Conservation (phyloP, 2,888 invertebrate species). For the Drosophila ochracea region DNA sequence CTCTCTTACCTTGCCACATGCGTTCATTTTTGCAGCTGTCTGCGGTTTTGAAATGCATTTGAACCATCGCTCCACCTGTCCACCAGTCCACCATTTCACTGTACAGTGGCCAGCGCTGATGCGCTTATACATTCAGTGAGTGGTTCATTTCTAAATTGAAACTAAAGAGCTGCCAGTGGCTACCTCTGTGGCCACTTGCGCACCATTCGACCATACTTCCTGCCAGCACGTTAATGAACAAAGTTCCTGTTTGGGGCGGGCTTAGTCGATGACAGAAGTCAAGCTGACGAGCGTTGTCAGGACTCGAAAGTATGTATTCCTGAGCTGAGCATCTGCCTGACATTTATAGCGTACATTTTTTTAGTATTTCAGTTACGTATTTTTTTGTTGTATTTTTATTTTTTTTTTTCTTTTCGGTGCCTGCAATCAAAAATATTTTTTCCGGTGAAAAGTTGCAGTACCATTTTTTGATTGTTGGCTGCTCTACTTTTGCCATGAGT, state of each 20-base stretch:
- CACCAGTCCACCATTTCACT: not conserved
- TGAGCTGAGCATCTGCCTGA: not conserved
- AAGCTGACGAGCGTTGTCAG: conserved; percentile 36
- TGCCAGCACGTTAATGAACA: conserved; percentile 44
- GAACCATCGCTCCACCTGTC: not conserved
- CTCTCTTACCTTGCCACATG: conserved; percentile 16
- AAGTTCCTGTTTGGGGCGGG: conserved; percentile 30
- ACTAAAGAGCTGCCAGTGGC: conserved; percentile 55
- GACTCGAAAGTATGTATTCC: conserved; percentile 7
- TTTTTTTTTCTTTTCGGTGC: not conserved
- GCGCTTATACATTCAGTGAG: conserved; percentile 35
- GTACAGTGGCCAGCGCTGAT: conserved; percentile 24
- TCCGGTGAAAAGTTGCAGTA: conserved; percentile 24
- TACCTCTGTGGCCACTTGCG: conserved; percentile 49
- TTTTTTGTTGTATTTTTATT: conserved; percentile 8
- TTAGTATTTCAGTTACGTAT: conserved; percentile 11
- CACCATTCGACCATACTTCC: conserved; percentile 34
- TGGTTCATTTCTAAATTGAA: conserved; percentile 64
- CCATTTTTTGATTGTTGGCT: conserved; percentile 12
- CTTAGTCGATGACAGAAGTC: conserved; percentile 43
- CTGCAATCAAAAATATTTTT: conserved; percentile 29
- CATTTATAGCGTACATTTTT: conserved; percentile 14
- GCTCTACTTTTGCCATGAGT: conserved; percentile 36
- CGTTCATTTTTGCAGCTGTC: conserved; percentile 56
- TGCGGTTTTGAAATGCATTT: conserved; percentile 59